Evolutionary conservation across 2,888 invertebrate species (phyloP), one percentile per base, ranked within the genome.

Genomic region (Caenorhabditis afra): DNA sequence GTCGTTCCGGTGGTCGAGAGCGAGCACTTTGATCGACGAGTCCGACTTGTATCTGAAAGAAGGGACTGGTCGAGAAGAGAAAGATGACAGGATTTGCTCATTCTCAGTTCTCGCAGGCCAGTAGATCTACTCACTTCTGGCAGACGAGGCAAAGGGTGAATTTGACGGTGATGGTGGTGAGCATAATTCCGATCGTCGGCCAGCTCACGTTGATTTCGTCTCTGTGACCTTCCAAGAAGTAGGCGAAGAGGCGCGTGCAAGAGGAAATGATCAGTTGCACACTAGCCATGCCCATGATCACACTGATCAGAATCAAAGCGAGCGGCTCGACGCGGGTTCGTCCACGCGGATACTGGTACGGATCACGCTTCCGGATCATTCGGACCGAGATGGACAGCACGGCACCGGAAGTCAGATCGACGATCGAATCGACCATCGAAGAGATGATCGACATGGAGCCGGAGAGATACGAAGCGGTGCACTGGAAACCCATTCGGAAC

Each of bases 1-100:
- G 76, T 92, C 92, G 81, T 92, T 92, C 8, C 92, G 85, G 79
- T 92, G 92, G 81, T 92, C 92, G 84, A 91, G 90, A 1, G 91
- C 90, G 22, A 92, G 85, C 0, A 91, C 91, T 55, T 88, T 86
- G 4, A 91, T 88, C 0, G 90, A 90, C 0, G 91, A 87, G 41
- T 89, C 87, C 2, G 84, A 82, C 20, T 89, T 84, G 49, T 82
- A 85, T 47, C 88, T 83, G 73, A 90, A 73, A 90, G n/a, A n/a
- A n/a, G n/a, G n/a, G 18, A 55, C 20, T 29, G 4, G 7, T 29
- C 29, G 29, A 29, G 29, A 29, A 29, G 29, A 29, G 29, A 29
- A 29, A 29, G 29, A 3, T 29, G 4, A 29, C 4, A 29, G 29
- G 3, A n/a, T n/a, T n/a, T n/a, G n/a, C n/a, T n/a, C n/a, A n/a